Conservation (phyloP, 2,113 vertebrate species). For the Marmota monax region DNA sequence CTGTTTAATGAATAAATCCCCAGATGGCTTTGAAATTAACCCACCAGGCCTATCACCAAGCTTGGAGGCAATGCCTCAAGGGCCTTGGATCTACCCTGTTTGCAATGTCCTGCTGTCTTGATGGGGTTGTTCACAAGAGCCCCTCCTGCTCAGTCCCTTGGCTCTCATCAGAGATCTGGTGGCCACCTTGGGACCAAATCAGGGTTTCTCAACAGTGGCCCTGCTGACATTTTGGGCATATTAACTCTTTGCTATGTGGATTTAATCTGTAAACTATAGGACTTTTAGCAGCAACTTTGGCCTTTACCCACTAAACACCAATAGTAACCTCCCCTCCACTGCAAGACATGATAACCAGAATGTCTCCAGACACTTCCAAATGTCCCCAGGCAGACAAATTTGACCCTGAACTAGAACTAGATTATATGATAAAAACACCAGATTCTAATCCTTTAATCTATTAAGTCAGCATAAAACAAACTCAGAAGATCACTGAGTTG, state of each 20-base stretch:
- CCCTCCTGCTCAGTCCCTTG: not conserved
- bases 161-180: not conserved
- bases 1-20: conserved; percentile 38
- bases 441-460: conserved; percentile 11
- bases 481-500: not conserved
- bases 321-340: not conserved
- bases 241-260: not conserved
- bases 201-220: not conserved
- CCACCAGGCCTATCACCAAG: not conserved
- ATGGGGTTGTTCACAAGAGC: not conserved
- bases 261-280: not conserved
- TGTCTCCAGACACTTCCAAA: conserved; percentile 20
- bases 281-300: not conserved
- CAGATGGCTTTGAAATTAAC: not conserved
- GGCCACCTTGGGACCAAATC: not conserved
- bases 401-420: not conserved
- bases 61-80: not conserved
- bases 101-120: not conserved
- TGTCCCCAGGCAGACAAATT: not conserved
- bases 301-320: not conserved
- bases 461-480: conserved; percentile 13
- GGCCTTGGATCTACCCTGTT: not conserved
- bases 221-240: not conserved
- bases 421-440: not conserved
- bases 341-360: not conserved